Percentiles rank a stretch among this genome's conserved stretches.
These are phyloP conservation scores for Clinocottus analis DNA, from an alignment of 2,113 vertebrate species.

Conservation along the genomic window DNA sequence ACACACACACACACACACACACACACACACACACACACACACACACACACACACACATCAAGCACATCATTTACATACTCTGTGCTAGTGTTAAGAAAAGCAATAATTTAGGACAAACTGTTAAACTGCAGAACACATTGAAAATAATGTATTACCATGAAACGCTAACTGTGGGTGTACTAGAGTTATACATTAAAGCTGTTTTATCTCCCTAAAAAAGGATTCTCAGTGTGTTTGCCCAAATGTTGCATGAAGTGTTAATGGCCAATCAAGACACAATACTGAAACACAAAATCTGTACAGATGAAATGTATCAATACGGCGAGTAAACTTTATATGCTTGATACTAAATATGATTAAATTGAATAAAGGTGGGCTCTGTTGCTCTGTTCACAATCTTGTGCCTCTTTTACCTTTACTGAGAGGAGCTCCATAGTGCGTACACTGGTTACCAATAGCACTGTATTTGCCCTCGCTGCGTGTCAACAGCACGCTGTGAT, in stretches of 20 bases:
- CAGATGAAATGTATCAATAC: neutral
- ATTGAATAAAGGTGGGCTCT: neutral
- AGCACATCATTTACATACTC: constrained; percentile 2
- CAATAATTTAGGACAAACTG: neutral
- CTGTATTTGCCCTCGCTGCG: constrained; percentile 78
- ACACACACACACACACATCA: too few relatives aligned
- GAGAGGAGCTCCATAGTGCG: constrained; percentile 86
- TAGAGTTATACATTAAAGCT: neutral
- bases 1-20: constrained; percentile 16
- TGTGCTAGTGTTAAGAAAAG: neutral
- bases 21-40: neutral
- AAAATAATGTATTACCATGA: neutral
- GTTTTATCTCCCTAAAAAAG: neutral
- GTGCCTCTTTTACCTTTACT: constrained; percentile 82
- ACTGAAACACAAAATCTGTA: neutral
- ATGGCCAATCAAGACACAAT: neutral
- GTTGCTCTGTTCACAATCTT: neutral
- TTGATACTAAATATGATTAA: neutral
- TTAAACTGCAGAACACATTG: too few relatives aligned
- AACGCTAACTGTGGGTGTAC: neutral
- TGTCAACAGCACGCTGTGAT: constrained; percentile 82
- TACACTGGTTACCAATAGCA: constrained; percentile 86
- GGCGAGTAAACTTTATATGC: too few relatives aligned
- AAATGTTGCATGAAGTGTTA: neutral
- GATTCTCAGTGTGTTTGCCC: neutral